Evolutionary conservation across 2,888 invertebrate species (phyloP), one percentile per base, ranked within the genome.

Genomic region (Polydesmus complanatus): DNA sequence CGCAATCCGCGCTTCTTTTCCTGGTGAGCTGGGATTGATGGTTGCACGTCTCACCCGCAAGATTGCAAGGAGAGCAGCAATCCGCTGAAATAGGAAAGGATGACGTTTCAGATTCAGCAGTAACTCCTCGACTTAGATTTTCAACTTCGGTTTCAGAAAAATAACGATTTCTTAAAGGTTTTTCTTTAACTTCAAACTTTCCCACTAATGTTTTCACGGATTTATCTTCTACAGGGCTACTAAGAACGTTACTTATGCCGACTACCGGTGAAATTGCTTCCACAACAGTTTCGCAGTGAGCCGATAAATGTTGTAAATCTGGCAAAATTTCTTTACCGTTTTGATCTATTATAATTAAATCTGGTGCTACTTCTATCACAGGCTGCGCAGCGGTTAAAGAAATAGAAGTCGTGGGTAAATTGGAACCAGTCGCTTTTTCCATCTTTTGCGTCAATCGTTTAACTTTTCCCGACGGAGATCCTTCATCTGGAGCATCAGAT

Each of bases 401-500:
- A 3, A 54, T 61, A 53, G 54, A 26, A 54, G 8, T 49, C 3
- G 37, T 50, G 56, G 27, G 11, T 64, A 71, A 73, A 59, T 64
- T 57, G 5, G 37, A 8, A 14, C 37, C 37, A 8, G 37, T 37
- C 14, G 37, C 37, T 14, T 8, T 37, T 77, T 92, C 91, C 73
- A 91, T 90, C 73, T 88, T 90, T 72, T 85, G 85, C 74, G 88
- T 88, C 67, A 90, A 81, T 78, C 85, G 87, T 78, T 84, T 83
- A 67, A 91, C 91, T 72, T 86, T 84, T 27, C 58, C 58, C 5
- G 37, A 14, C 5, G 37, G 37, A 8, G 37, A 14, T 37, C 8
- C 5, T 8, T 5, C 14, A 27, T 51, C 27, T 21, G 26, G 26
- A 18, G 51, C 19, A 14, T 58, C 52, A 3, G 8, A 25, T 18